A percentile compares a stretch with the other conserved stretches of the same genome.
Conservation (phyloP, 1,140 invertebrate species). For the Cyclina sinensis region DNA sequence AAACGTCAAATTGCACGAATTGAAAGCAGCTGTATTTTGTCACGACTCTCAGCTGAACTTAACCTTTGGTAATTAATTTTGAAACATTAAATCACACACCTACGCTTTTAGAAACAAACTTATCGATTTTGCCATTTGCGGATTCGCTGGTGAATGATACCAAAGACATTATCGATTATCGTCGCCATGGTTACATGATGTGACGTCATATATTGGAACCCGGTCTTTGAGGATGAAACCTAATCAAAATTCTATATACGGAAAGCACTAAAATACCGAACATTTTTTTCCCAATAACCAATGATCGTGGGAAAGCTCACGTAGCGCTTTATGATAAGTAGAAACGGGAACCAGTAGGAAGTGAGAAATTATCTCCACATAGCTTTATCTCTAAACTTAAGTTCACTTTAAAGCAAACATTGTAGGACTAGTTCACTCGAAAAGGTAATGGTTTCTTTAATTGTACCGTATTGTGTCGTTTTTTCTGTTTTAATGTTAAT, state of each 20-base stretch:
- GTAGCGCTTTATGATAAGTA: constrained; percentile 2
- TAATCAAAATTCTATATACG: not conserved
- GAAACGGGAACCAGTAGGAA: not conserved
- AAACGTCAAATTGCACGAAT: too few relatives aligned
- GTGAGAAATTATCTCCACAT: not conserved
- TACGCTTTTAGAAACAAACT: not conserved
- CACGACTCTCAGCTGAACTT: too few relatives aligned
- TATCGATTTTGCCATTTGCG: constrained; percentile 5
- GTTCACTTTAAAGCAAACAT: not conserved
- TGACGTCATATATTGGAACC: not conserved
- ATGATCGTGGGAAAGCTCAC: not conserved
- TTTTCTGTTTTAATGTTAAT: too few relatives aligned
- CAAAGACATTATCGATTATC: not conserved
- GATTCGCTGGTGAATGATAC: not conserved
- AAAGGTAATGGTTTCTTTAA: constrained; percentile 5
- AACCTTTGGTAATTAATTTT: not conserved
- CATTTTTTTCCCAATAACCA: not conserved
- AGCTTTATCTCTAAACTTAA: constrained; percentile 31
- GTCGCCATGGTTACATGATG: not conserved
- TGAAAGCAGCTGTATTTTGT: too few relatives aligned
- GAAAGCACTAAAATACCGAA: not conserved
- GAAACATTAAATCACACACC: not conserved
- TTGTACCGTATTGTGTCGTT: too few relatives aligned
- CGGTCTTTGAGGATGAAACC: not conserved
- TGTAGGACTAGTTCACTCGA: not conserved